Conservation (phyloP, 1,140 invertebrate species). For the Daktulosphaira vitifoliae region DNA sequence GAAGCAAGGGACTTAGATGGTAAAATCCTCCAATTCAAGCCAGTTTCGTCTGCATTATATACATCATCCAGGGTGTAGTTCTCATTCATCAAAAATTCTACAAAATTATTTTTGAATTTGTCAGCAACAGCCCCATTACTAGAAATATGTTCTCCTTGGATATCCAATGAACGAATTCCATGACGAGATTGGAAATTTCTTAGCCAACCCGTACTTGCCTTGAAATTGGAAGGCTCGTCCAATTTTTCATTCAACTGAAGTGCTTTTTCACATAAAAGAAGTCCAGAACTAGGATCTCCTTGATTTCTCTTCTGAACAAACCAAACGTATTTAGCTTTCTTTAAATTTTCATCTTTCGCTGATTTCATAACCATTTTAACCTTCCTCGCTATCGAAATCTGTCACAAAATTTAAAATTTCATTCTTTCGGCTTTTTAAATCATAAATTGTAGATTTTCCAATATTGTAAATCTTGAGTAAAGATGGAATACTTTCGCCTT, state of each 20-base stretch:
- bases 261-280: conserved; percentile 35
- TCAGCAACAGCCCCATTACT: conserved; percentile 36
- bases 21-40: conserved; percentile 43
- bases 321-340: too few relatives aligned
- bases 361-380: not conserved
- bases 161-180: conserved; percentile 41
- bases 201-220: conserved; percentile 43
- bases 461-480: not conserved
- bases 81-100: conserved; percentile 17
- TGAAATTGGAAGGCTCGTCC: conserved; percentile 35
- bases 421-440: not conserved
- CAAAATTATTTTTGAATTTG: conserved; percentile 13
- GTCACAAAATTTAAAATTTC: too few relatives aligned
- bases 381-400: conserved; percentile 14
- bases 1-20: conserved; percentile 38
- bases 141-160: conserved; percentile 42
- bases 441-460: not conserved
- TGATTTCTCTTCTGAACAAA: too few relatives aligned
- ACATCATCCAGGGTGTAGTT: conserved; percentile 36
- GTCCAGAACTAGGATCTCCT: conserved; percentile 30
- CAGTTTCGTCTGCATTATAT: conserved; percentile 44
- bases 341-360: too few relatives aligned
- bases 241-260: conserved; percentile 35
- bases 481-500: not conserved
- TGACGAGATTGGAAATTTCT: conserved; percentile 42